phyloP scores from a whole-genome alignment of 2,797 vertebrate species.

The Percopsis omiscomaycus region DNA sequence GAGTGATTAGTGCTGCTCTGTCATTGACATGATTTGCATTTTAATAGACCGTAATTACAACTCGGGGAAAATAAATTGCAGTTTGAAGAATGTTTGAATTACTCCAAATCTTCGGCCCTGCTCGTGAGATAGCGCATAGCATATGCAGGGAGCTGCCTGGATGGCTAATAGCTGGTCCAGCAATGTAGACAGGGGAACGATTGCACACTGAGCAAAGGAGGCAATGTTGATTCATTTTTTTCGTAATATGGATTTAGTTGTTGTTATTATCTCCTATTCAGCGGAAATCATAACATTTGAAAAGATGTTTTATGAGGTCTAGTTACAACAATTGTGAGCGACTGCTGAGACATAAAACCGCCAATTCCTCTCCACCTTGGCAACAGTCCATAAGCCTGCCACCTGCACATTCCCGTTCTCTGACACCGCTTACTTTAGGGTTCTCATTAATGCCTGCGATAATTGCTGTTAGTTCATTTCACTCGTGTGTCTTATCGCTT shows the following conservation, averaged over 20 bases:
- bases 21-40: constrained; percentile 83
- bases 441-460: constrained; percentile 59
- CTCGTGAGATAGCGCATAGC: constrained; percentile 64
- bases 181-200: constrained; percentile 35
- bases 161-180: constrained; percentile 56
- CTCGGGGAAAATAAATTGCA: constrained; percentile 79
- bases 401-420: neutral
- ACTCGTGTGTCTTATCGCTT: constrained; percentile 57
- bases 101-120: constrained; percentile 62
- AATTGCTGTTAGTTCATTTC: constrained; percentile 63
- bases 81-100: constrained; percentile 80
- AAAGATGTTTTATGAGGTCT: too few relatives aligned
- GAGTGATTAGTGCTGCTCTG: constrained; percentile 75
- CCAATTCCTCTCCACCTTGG: too few relatives aligned
- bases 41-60: constrained; percentile 83
- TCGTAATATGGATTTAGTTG: too few relatives aligned
- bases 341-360: too few relatives aligned
- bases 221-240: neutral
- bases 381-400: neutral
- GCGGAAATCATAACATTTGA: too few relatives aligned
- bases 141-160: constrained; percentile 56
- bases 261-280: too few relatives aligned
- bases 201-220: constrained; percentile 5
- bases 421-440: constrained; percentile 9
- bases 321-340: too few relatives aligned